Evolutionary conservation across 2,797 vertebrate species (phyloP).

Genomic region (Pogonophryne albipinna): DNA sequence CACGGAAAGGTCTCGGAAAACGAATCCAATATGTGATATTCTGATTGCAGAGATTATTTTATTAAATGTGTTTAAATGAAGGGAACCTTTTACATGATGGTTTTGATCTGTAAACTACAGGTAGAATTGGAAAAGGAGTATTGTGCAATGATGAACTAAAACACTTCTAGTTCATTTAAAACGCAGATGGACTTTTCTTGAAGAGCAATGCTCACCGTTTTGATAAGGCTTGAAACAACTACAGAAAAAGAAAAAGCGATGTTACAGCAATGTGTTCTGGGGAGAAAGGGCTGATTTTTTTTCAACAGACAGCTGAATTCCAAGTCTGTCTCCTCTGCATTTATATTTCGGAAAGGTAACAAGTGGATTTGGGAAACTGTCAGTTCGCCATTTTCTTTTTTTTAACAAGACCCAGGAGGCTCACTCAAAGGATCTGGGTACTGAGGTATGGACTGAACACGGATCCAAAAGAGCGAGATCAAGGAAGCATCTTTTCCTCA

Average conservation of each 20-base stretch:
- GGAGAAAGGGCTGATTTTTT: background rate
- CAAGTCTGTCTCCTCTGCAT: slow-evolving; percentile 21
- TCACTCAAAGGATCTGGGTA: slow-evolving; percentile 36
- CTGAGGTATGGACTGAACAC: slow-evolving; percentile 29
- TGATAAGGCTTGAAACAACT: slow-evolving; percentile 54
- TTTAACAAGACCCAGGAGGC: slow-evolving; percentile 40
- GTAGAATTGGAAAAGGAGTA: slow-evolving; percentile 33
- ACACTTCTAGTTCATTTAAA: slow-evolving; percentile 21
- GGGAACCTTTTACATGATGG: slow-evolving; percentile 52
- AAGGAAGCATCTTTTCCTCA: slow-evolving; percentile 20
- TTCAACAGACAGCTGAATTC: background rate
- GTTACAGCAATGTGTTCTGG: slow-evolving; percentile 17
- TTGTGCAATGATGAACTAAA: slow-evolving; percentile 51
- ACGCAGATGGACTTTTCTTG: slow-evolving; percentile 12
- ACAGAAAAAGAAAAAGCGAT: slow-evolving; percentile 14
- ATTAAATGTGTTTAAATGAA: slow-evolving; percentile 66
- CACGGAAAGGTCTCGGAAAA: background rate
- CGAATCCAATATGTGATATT: slow-evolving; percentile 55
- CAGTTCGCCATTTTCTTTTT: slow-evolving; percentile 48
- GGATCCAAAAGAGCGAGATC: slow-evolving; percentile 53
- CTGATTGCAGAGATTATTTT: slow-evolving; percentile 26
- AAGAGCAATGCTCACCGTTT: slow-evolving; percentile 31
- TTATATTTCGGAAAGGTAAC: slow-evolving; percentile 29
- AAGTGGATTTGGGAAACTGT: slow-evolving; percentile 45
- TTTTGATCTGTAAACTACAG: slow-evolving; percentile 34